phyloP scores from a whole-genome alignment of 2,797 vertebrate species.

The Rhabdophis nuchalis region DNA sequence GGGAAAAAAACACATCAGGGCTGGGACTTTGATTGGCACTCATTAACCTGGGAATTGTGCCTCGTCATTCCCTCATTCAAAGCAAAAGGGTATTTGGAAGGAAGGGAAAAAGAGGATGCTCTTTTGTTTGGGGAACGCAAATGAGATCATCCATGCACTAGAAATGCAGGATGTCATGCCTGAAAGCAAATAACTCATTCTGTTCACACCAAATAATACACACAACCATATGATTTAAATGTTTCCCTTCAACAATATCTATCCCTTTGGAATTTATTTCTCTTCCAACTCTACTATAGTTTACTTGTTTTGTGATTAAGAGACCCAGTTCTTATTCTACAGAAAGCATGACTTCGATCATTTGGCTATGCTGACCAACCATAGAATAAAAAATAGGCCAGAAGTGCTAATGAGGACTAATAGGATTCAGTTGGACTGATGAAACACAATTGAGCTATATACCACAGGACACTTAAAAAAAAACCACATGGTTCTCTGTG shows the following conservation, averaged over 20 bases:
- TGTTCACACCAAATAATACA: conserved; percentile 38
- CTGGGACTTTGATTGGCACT: conserved; percentile 86
- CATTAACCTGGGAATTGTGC: conserved; percentile 80
- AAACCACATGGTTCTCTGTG: not conserved
- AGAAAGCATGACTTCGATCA: not conserved
- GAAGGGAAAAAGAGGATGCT: conserved; percentile 41
- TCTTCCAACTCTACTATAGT: not conserved
- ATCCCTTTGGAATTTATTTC: conserved; percentile 23
- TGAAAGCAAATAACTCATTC: conserved; percentile 38
- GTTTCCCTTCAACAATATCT: conserved; percentile 30
- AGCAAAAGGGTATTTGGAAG: conserved; percentile 44
- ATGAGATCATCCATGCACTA: conserved; percentile 47
- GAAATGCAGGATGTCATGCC: conserved; percentile 41
- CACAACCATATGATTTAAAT: conserved; percentile 28
- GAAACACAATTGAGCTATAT: not conserved
- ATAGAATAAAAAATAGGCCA: not conserved
- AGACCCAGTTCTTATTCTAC: not conserved
- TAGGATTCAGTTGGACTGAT: not conserved
- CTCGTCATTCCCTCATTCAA: conserved; percentile 59
- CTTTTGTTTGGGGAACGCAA: conserved; percentile 65
- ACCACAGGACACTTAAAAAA: not conserved
- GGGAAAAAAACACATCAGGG: conserved; percentile 61
- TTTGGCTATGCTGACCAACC: not conserved
- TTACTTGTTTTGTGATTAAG: conserved; percentile 39
- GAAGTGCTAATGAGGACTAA: not conserved